phyloP scores from a whole-genome alignment of 2,797 vertebrate genomes.

The Gallirallus australis region DNA sequence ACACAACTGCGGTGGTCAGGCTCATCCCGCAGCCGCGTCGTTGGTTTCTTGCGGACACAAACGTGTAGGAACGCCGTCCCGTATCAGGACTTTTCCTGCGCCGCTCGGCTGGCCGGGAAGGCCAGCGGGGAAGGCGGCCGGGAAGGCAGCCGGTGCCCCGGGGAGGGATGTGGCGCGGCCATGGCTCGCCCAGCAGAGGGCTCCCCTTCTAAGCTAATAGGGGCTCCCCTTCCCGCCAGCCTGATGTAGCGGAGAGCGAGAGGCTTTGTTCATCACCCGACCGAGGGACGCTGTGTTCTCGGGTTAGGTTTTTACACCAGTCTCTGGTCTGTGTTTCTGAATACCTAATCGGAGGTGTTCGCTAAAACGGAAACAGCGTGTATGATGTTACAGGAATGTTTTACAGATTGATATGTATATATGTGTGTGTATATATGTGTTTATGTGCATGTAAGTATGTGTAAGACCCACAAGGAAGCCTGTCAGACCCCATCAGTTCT shows the following conservation, averaged over 20 bases:
- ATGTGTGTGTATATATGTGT: fast-evolving
- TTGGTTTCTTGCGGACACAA: background rate
- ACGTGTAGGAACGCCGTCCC: fast-evolving
- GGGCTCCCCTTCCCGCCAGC: background rate
- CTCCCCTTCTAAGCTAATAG: conserved; percentile 68
- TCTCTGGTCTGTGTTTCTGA: background rate
- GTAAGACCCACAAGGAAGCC: too few species aligned
- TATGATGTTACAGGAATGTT: fast-evolving
- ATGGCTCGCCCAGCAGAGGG: conserved; percentile 71
- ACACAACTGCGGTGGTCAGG: background rate
- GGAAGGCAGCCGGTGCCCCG: fast-evolving
- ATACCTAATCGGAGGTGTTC: background rate
- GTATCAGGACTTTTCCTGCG: background rate
- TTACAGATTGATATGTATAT: fast-evolving
- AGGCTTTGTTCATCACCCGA: background rate
- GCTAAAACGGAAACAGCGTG: background rate
- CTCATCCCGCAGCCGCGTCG: background rate
- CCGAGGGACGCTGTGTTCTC: background rate
- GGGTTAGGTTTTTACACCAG: background rate
- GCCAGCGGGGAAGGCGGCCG: too few species aligned
- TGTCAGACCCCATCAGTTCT: background rate
- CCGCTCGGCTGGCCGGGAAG: background rate
- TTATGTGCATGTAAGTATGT: background rate
- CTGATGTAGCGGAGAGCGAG: background rate
- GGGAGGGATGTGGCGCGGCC: fast-evolving